These are phyloP conservation scores for Pycnonotus jocosus DNA, from an alignment of 2,113 vertebrate species.

Conservation along the genomic window DNA sequence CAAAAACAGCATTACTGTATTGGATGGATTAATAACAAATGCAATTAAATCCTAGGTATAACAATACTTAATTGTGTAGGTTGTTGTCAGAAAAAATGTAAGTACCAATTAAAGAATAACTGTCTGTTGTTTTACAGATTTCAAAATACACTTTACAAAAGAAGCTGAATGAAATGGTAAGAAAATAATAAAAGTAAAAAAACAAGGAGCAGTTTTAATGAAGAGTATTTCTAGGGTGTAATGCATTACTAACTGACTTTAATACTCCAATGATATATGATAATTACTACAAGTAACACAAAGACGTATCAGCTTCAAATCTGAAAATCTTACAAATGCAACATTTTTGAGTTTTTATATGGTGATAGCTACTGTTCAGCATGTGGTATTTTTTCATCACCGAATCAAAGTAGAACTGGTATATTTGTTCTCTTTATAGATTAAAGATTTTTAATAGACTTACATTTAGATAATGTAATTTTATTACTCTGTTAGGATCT, in stretches of 20 bases:
- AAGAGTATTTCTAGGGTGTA: neutral
- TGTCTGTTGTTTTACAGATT: slow-evolving; percentile 80
- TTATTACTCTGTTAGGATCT: neutral
- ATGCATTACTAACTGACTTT: neutral
- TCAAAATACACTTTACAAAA: slow-evolving; percentile 92
- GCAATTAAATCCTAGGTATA: neutral
- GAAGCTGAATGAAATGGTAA: slow-evolving; percentile 92
- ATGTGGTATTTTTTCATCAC: neutral
- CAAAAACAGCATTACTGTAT: neutral
- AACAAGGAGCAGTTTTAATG: neutral
- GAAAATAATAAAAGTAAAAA: slow-evolving; percentile 37
- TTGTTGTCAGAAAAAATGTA: neutral
- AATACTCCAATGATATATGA: neutral
- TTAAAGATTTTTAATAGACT: neutral
- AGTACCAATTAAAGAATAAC: neutral
- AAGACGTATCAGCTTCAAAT: neutral
- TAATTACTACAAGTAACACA: neutral
- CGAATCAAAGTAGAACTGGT: neutral
- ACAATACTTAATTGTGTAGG: neutral
- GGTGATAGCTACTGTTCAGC: neutral
- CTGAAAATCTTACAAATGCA: neutral
- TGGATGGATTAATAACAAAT: neutral
- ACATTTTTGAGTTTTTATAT: neutral
- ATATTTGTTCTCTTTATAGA: neutral
- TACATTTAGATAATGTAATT: neutral